These are phyloP conservation scores for Leptinotarsa juncta DNA, from an alignment of 2,888 invertebrate species.

Conservation along the genomic window DNA sequence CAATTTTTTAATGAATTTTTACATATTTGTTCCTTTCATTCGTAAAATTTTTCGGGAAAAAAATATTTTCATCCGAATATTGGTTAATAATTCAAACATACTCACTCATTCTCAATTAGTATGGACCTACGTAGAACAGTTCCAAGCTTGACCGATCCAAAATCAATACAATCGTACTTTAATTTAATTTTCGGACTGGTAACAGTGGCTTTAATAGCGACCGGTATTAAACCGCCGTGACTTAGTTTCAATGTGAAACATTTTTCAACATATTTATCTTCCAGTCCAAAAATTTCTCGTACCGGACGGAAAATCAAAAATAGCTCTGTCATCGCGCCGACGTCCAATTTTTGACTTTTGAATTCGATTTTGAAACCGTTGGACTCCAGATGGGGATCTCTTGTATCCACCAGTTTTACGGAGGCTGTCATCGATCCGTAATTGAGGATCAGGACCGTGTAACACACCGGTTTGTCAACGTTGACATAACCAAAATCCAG, in stretches of 20 bases:
- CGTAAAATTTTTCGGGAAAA: no score
- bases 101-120: slow-evolving; percentile 71
- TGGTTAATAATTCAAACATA: background rate
- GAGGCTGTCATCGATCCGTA: slow-evolving; percentile 69
- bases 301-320: slow-evolving; percentile 70
- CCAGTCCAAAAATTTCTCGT: slow-evolving; percentile 63
- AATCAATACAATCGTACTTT: slow-evolving; percentile 66
- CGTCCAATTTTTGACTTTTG: slow-evolving; percentile 63
- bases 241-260: slow-evolving; percentile 63
- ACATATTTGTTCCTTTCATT: no score
- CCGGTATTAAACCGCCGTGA: slow-evolving; percentile 72
- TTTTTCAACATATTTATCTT: slow-evolving; percentile 61
- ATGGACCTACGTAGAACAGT: slow-evolving; percentile 70
- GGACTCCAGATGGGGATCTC: slow-evolving; percentile 42
- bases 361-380: slow-evolving; percentile 60
- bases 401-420: slow-evolving; percentile 61
- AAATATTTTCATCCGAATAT: no score
- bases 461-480: slow-evolving; percentile 65
- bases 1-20: no score
- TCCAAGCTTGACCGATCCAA: slow-evolving; percentile 72
- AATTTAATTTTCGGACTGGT: slow-evolving; percentile 70
- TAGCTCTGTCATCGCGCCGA: slow-evolving; percentile 68
- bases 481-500: slow-evolving; percentile 72
- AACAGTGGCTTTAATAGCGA: slow-evolving; percentile 70
- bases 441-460: slow-evolving; percentile 63